phyloP scores from a whole-genome alignment of 2,888 invertebrate species.

The Amphipyra tragopoginis region DNA sequence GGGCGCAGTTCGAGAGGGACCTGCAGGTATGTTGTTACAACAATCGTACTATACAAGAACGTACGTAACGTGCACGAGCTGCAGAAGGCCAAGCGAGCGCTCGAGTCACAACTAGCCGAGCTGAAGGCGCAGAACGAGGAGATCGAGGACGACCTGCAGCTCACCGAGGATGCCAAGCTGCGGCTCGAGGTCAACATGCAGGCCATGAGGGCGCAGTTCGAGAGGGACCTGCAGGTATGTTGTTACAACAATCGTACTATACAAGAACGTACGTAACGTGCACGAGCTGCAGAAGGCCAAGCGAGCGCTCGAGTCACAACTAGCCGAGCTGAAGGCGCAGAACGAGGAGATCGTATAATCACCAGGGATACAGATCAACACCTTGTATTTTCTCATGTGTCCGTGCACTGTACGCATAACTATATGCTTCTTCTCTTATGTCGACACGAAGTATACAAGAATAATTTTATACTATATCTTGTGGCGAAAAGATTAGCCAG shows the following conservation, averaged over 20 bases:
- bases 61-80: constrained; percentile 99
- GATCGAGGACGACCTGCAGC: constrained; percentile 97
- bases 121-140: constrained; percentile 98
- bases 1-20: constrained; percentile 98
- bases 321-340: constrained; percentile 97
- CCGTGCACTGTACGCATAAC: no score
- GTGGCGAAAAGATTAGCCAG: no score
- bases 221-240: constrained; percentile 94
- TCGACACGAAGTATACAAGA: no score
- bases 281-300: constrained; percentile 99
- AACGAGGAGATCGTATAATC: constrained; percentile 99
- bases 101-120: constrained; percentile 97
- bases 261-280: no score
- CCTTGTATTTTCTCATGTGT: no score
- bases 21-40: constrained; percentile 84
- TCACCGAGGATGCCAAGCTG: constrained; percentile 99
- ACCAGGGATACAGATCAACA: no score
- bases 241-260: no score
- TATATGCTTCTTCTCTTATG: no score
- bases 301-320: constrained; percentile 97
- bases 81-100: constrained; percentile 98
- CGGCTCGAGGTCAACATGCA: constrained; percentile 99
- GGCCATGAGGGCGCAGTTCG: constrained; percentile 98
- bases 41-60: no score
- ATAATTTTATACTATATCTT: no score